These are phyloP conservation scores for Eulemur coronatus DNA, from an alignment of 2,797 vertebrate genomes.

Conservation along the genomic window DNA sequence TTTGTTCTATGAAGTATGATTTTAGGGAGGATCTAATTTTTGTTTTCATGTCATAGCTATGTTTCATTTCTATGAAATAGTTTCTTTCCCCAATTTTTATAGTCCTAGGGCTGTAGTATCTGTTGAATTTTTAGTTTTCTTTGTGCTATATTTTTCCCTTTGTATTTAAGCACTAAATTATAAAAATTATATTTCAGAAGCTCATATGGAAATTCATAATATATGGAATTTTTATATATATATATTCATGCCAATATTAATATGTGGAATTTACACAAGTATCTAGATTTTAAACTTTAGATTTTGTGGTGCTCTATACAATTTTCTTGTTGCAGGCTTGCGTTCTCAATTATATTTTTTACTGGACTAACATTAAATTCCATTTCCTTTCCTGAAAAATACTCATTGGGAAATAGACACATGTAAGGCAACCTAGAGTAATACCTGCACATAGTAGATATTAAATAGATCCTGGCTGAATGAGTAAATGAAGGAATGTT, in stretches of 20 bases:
- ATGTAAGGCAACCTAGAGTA: not conserved
- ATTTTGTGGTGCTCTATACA: not conserved
- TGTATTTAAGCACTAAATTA: not conserved
- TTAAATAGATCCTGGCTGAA: not conserved
- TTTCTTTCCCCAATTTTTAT: not conserved
- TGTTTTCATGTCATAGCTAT: not conserved
- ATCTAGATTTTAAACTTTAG: not conserved
- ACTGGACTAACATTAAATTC: not conserved
- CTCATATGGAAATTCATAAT: not conserved
- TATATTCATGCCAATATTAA: not conserved
- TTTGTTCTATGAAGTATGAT: not conserved
- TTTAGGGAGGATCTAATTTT: not conserved
- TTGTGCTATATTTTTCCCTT: not conserved
- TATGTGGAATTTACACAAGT: not conserved
- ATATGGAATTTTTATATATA: not conserved
- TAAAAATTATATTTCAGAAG: constrained; percentile 39
- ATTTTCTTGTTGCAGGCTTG: constrained; percentile 1
- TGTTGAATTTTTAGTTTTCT: constrained; percentile 15
- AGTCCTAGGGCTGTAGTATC: not conserved
- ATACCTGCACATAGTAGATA: not conserved
- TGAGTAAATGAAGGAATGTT: not conserved
- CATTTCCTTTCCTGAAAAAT: not conserved
- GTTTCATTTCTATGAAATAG: not conserved
- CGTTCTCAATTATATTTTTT: not conserved
- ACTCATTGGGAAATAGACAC: not conserved